A percentile compares a stretch with the other conserved stretches of the same genome.
These are phyloP conservation scores for Falco concolor DNA, from an alignment of 2,797 vertebrate species.

Conservation along the genomic window DNA sequence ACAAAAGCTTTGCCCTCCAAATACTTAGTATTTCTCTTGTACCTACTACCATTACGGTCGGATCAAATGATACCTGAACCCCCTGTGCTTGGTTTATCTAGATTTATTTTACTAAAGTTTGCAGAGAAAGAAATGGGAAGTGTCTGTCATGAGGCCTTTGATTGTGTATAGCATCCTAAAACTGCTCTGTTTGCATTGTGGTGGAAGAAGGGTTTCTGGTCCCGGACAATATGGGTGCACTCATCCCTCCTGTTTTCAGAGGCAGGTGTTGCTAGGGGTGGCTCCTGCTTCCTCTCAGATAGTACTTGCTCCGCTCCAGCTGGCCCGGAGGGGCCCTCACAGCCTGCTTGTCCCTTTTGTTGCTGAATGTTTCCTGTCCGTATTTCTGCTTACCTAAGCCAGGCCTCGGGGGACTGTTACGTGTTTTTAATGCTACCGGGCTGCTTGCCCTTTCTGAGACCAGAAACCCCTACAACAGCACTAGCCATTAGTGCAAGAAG, in stretches of 20 bases:
- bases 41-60: neutral
- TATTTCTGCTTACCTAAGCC: neutral
- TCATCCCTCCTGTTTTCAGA: neutral
- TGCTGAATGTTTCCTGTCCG: neutral
- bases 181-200: accelerated
- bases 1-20: neutral
- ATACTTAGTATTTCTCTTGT: neutral
- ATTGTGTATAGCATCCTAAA: neutral
- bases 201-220: neutral
- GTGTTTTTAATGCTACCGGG: neutral
- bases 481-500: neutral
- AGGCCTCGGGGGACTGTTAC: neutral
- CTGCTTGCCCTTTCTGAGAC: neutral
- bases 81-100: neutral
- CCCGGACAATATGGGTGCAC: neutral
- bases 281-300: neutral
- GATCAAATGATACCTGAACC: neutral
- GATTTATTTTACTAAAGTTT: neutral
- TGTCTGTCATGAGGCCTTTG: neutral
- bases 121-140: neutral
- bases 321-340: neutral
- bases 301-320: accelerated
- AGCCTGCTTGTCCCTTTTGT: neutral
- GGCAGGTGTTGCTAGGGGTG: neutral
- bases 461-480: neutral